Conservation (phyloP, 2,113 vertebrate genomes). For the Rhinopithecus roxellana region DNA sequence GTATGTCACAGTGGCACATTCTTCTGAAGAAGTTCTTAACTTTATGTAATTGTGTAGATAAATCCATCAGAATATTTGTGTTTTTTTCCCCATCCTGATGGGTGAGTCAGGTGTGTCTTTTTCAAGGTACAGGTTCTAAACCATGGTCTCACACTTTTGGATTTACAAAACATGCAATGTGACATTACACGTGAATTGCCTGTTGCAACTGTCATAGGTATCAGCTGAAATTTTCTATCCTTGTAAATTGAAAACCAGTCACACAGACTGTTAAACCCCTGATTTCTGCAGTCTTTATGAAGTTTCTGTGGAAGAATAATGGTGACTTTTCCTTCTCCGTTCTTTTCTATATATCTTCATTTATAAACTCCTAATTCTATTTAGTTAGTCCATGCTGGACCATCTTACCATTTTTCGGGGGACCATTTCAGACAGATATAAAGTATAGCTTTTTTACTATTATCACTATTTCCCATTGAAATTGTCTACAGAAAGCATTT, state of each 20-base stretch:
- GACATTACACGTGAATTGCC: not conserved
- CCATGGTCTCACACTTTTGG: not conserved
- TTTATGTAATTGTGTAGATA: not conserved
- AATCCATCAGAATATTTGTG: not conserved
- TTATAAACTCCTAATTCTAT: not conserved
- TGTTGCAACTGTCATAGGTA: not conserved
- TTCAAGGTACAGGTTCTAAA: not conserved
- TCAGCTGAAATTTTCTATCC: not conserved
- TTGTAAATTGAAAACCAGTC: not conserved
- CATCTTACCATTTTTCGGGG: not conserved
- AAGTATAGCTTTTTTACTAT: not conserved
- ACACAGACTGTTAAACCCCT: not conserved
- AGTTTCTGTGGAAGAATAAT: not conserved
- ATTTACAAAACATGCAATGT: not conserved
- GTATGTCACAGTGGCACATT: not conserved
- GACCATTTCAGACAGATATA: not conserved
- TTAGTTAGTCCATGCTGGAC: not conserved
- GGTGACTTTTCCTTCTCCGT: not conserved
- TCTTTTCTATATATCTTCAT: not conserved
- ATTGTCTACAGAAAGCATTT: not conserved
- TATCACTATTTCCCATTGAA: not conserved
- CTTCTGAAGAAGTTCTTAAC: not conserved
- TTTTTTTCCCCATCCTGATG: not conserved
- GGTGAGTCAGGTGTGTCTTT: not conserved
- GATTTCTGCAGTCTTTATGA: not conserved